Evolutionary conservation across 23 tunicate species (phyloP), one percentile per base, ranked within the genome.

Genomic region (Diplosoma virens): DNA sequence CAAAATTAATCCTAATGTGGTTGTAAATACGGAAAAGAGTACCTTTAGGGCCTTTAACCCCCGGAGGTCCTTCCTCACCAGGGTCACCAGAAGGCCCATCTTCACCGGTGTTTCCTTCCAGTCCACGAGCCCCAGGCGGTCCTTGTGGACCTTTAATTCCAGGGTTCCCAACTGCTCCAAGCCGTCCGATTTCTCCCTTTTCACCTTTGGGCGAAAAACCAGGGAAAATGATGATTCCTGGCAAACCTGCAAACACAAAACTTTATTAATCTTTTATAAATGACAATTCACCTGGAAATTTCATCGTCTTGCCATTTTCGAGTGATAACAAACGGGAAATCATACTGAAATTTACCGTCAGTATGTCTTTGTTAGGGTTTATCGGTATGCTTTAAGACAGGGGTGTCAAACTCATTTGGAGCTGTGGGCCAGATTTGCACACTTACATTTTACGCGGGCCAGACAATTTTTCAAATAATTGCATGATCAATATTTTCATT

Each of bases 71-170:
- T 30, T 60, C 73, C 54, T 46, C 82, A 1, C 95, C 95, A 35
- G 56, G 26, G 4, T 87, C 83, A 18, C 86, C 86, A 1, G 52
- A 41, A 28, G 34, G 28, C 28, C 86, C 86, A 59, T 71, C 36
- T 21, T 71, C 60, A 2, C 86, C 86, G 59, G 30, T 59, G 25
- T 1, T 59, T 1, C 86, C 86, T 1, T 55, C 46, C 6, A 0
- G 45, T 58, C 81, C 81, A 23, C 9, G 72, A 4, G 32, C 36
- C 1, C 82, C 82, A 33, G 73, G 73, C 6, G 64, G 3, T 16
- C 96, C 87, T 28, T 71, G 37, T 22, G 41, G 18, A 0, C 97
- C 97, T 24, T 79, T 72, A 25, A 23, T 33, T 35, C 94, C 94
- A 6, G 75, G 76, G 24, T 34, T 25, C 28, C 89, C 89, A 25